phyloP scores from a whole-genome alignment of 2,113 vertebrate species.

The Stictonetta naevosa region DNA sequence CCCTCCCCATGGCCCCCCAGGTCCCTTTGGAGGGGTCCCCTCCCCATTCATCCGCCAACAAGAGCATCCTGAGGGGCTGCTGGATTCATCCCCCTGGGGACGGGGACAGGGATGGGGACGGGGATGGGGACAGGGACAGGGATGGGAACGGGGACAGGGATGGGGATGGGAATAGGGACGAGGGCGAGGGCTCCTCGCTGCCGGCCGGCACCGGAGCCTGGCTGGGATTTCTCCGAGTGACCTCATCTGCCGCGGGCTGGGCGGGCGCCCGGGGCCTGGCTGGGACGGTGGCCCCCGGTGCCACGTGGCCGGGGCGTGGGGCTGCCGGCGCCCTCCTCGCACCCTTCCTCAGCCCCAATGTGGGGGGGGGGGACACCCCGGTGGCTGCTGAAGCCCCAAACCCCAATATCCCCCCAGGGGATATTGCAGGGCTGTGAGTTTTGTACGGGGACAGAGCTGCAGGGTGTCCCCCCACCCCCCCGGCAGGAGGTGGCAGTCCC shows the following conservation, averaged over 20 bases:
- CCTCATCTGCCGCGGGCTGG: constrained; percentile 21
- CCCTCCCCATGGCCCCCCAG: background rate
- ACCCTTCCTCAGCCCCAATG: background rate
- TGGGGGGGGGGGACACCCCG: background rate
- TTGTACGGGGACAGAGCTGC: background rate
- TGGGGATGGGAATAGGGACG: background rate
- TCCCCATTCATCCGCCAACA: background rate
- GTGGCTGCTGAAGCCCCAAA: background rate
- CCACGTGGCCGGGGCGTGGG: constrained; percentile 34
- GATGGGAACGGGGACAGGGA: background rate
- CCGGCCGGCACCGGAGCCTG: background rate
- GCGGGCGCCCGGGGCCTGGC: background rate
- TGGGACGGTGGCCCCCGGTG: background rate
- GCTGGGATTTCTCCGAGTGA: constrained; percentile 14
- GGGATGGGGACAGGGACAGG: background rate
- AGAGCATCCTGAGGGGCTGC: background rate
- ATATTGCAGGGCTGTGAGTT: background rate
- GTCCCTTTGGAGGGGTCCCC: too few relatives aligned
- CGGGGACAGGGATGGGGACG: background rate
- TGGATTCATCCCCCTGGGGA: background rate
- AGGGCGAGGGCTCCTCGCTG: background rate
- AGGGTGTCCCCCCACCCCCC: background rate
- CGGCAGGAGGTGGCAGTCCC: background rate
- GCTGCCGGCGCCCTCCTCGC: background rate
- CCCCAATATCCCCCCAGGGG: too few relatives aligned